Evolutionary conservation across 2,113 vertebrate species (phyloP), one percentile per base, ranked within the genome.

Genomic region (Gallinago paraguaiae): DNA sequence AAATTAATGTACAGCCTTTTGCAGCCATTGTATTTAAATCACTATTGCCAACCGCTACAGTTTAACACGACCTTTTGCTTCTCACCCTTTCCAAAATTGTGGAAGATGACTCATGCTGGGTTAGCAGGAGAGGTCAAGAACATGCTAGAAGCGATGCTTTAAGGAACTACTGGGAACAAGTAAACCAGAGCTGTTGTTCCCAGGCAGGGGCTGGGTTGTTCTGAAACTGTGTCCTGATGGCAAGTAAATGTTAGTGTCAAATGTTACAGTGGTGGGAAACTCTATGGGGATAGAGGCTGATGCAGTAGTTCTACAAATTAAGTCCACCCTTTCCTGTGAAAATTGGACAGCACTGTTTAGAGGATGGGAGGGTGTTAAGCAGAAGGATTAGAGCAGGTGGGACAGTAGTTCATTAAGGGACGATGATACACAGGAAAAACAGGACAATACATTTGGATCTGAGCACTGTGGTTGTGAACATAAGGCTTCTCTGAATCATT

Each of bases 301-400:
- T 72, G 67, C 45, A 65, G 75, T 80, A 65, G 51, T 72, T 82
- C 79, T 82, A 53, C 60, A 82, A 82, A 75, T 79, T 13, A 90
- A 65, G 31, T 92, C 88, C 86, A 92, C 85, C 54, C 75, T 95
- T 94, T 93, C 79, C 90, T 92, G 82, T 93, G 86, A 94, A 92
- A 92, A 88, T 63, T 88, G 92, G 88, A 74, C 76, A 72, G 48
- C 54, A 28, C 41, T 67, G 10, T 74, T 93, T 14, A 72, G 82
- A 77, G 75, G 79, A 69, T 77, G 74, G 50, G 76, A 88, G 75
- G 28, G 65, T 81, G 50, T 80, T 82, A 83, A 84, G 37, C 20
- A 87, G 51, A 93, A 81, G 61, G 72, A 88, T 57, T 25, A 80
- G 63, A 86, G 61, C 85, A 95, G 78, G 85, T 89, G 67, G 61